Base-by-base conservation (phyloP, 1,140 invertebrate species). In the Drosophila varians region DNA sequence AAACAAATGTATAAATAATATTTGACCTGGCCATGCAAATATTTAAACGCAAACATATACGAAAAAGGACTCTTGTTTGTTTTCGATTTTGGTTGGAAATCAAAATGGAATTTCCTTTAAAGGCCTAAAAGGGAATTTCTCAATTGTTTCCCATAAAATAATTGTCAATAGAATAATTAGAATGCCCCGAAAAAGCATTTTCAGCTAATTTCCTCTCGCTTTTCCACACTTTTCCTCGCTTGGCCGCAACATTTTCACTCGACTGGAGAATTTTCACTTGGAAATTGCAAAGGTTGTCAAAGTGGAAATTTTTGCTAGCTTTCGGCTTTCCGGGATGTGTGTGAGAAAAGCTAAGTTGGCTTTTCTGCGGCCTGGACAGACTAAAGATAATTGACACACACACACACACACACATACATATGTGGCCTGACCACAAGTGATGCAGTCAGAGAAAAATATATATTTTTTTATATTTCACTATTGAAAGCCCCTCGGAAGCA, bases 221-320 rank as follows among this genome's bases (percentile, higher is more conserved):
- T 34, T 23, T 43, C 11, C 42, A 11, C 43, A 21, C 3, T 14
- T 14, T n/a, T n/a, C n/a, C n/a, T n/a, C n/a, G n/a, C n/a, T n/a
- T n/a, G n/a, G n/a, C 52, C 12, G 8, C 28, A 14, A 26, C n/a
- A 25, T 25, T 62, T 23, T 46, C 14, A 43, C 62, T 82, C 77
- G 56, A 73, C 26, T 28, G 3, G 26, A 28, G 9, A 26, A 9
- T 11, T 31, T 11, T 28, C 26, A 2, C 76, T 82, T 68, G 73
- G 77, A 80, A 80, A 82, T 61, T 82, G 77, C 77, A 69, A 69
- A 82, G 77, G 68, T 82, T 82, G 60, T 77, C 74, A 82, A 82
- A 83, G 77, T 31, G 77, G 71, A 58, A 36, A 49, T 18, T 56
- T 38, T 31, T 49, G 31, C 55, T 14, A 14, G 38, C 14, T 38